phyloP scores from a whole-genome alignment of 2,888 invertebrate genomes.

The Drosophila mayaguana region DNA sequence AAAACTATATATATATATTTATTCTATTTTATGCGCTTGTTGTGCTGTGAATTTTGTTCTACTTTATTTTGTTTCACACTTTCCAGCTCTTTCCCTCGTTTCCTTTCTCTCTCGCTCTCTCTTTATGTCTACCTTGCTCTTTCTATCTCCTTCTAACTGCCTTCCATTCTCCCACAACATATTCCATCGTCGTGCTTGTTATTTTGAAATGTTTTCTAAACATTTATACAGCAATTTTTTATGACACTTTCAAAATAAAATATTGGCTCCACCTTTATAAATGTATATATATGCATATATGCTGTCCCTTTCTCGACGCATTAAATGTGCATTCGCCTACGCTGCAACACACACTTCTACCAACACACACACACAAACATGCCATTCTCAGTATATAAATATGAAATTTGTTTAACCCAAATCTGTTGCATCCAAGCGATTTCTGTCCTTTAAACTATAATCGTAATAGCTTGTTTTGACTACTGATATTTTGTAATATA shows the following conservation, averaged over 20 bases:
- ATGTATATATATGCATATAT: slow-evolving; percentile 31
- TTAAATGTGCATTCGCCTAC: slow-evolving; percentile 53
- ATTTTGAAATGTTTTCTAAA: slow-evolving; percentile 63
- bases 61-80: slow-evolving; percentile 36
- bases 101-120: background rate
- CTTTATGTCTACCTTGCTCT: slow-evolving; percentile 4
- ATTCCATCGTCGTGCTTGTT: slow-evolving; percentile 33
- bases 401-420: slow-evolving; percentile 9
- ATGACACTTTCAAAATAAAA: slow-evolving; percentile 63
- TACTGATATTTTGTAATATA: slow-evolving; percentile 10
- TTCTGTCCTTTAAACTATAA: background rate
- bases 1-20: slow-evolving; percentile 25
- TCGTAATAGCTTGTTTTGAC: background rate
- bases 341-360: slow-evolving; percentile 12
- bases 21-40: slow-evolving; percentile 71
- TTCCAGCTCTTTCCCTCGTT: slow-evolving; percentile 4
- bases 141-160: slow-evolving; percentile 23
- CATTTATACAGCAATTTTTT: slow-evolving; percentile 60
- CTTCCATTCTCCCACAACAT: slow-evolving; percentile 6
- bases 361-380: slow-evolving; percentile 16
- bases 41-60: slow-evolving; percentile 68
- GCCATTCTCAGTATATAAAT: slow-evolving; percentile 4
- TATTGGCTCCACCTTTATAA: slow-evolving; percentile 48
- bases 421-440: slow-evolving; percentile 23
- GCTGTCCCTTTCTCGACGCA: slow-evolving; percentile 22